Conservation (phyloP, 2,888 invertebrate species). For the Scaptomyza flava region DNA sequence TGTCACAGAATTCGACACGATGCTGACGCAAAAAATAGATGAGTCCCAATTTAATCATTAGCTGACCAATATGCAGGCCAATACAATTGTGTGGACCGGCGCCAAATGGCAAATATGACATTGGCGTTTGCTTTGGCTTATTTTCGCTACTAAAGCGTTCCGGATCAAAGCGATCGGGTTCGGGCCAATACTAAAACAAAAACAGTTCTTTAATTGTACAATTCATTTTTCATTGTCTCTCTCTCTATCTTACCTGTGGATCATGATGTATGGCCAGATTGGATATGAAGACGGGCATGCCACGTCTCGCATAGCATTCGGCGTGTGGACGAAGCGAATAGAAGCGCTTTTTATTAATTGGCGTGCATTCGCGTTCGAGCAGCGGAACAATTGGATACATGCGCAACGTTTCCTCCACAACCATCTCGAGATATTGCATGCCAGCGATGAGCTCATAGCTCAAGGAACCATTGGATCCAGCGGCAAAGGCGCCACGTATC, state of each 20-base stretch:
- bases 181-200: conserved; percentile 79
- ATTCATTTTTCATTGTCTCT: too few relatives aligned
- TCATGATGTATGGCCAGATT: conserved; percentile 83
- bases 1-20: conserved; percentile 76
- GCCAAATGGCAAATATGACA: conserved; percentile 82
- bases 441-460: conserved; percentile 83
- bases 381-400: conserved; percentile 83
- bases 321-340: conserved; percentile 81
- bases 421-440: conserved; percentile 85
- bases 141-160: conserved; percentile 81
- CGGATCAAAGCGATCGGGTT: conserved; percentile 82
- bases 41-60: conserved; percentile 82
- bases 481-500: conserved; percentile 79
- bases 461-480: conserved; percentile 49
- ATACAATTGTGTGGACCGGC: conserved; percentile 82
- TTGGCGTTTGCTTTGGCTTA: conserved; percentile 73
- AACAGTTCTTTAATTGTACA: not conserved
- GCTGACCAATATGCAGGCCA: conserved; percentile 78
- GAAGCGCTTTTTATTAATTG: conserved; percentile 77
- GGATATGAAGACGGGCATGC: conserved; percentile 84
- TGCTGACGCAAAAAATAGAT: conserved; percentile 81
- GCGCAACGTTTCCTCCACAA: conserved; percentile 82
- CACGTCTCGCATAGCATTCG: conserved; percentile 80
- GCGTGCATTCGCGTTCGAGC: conserved; percentile 82
- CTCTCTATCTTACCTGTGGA: conserved; percentile 66